These are phyloP conservation scores for Pelobates fuscus DNA, from an alignment of 2,113 vertebrate species.

Conservation along the genomic window DNA sequence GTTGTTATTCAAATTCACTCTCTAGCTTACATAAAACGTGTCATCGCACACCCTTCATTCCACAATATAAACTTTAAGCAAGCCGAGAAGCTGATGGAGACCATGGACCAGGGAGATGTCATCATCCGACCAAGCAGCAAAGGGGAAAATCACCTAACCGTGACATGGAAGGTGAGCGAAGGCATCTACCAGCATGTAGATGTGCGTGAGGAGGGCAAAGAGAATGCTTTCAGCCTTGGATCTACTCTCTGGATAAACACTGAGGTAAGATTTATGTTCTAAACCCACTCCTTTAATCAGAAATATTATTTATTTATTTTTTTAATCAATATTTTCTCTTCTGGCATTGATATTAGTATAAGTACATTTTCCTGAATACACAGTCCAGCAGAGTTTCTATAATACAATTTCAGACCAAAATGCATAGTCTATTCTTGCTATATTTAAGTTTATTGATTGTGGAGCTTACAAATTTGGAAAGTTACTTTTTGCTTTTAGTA, in stretches of 20 bases:
- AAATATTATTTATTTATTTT: no score
- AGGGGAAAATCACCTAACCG: conserved; percentile 94
- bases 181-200: conserved; percentile 97
- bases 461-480: no score
- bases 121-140: conserved; percentile 98
- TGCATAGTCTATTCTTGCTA: no score
- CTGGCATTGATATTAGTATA: no score
- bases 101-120: conserved; percentile 95
- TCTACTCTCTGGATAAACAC: conserved; percentile 94
- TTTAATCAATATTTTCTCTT: no score
- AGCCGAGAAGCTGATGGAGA: conserved; percentile 99
- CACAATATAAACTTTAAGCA: conserved; percentile 99
- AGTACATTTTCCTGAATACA: no score
- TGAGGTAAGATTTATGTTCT: conserved; percentile 86
- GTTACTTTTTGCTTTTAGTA: no score
- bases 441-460: no score
- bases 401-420: no score
- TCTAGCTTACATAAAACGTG: conserved; percentile 93
- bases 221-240: conserved; percentile 97
- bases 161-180: conserved; percentile 97
- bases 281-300: no score
- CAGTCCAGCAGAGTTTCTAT: no score
- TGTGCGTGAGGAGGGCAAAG: conserved; percentile 93
- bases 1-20: background rate
- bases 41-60: conserved; percentile 97